Percentiles rank a stretch among this genome's conserved stretches.
Evolutionary conservation across 2,888 invertebrate genomes (phyloP).

Genomic region (Notodonta dromedarius): DNA sequence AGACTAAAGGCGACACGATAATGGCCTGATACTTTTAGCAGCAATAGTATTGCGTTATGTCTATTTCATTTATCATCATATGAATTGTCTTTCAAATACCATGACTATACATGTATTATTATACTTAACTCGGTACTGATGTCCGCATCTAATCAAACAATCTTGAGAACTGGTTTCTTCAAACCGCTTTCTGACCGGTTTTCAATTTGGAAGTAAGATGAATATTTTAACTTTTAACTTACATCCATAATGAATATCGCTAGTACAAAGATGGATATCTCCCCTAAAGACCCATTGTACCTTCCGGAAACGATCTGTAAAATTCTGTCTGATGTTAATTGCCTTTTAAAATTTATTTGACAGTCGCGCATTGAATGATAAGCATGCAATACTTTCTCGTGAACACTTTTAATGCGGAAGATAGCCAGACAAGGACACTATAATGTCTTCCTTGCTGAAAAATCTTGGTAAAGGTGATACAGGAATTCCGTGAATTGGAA

Average conservation of each 20-base stretch:
- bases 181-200: conserved; percentile 33
- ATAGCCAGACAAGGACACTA: conserved; percentile 44
- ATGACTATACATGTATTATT: too few species aligned
- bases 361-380: conserved; percentile 25
- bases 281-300: conserved; percentile 8
- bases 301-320: conserved; percentile 28
- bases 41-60: background rate
- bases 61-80: background rate
- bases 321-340: conserved; percentile 26
- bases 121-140: conserved; percentile 22
- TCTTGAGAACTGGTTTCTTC: conserved; percentile 31
- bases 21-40: background rate
- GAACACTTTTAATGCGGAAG: conserved; percentile 46
- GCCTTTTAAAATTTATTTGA: conserved; percentile 31
- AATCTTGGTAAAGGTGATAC: conserved; percentile 8
- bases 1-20: background rate
- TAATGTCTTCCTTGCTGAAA: conserved; percentile 43
- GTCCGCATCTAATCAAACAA: conserved; percentile 34
- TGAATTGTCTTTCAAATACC: conserved; percentile 1
- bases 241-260: conserved; percentile 12
- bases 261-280: conserved; percentile 9
- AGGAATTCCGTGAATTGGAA: conserved; percentile 37
- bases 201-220: conserved; percentile 18
- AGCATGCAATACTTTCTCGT: conserved; percentile 49
- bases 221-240: conserved; percentile 19